Base-by-base conservation (phyloP, 2,797 vertebrate genomes). In the Falco novaeseelandiae region DNA sequence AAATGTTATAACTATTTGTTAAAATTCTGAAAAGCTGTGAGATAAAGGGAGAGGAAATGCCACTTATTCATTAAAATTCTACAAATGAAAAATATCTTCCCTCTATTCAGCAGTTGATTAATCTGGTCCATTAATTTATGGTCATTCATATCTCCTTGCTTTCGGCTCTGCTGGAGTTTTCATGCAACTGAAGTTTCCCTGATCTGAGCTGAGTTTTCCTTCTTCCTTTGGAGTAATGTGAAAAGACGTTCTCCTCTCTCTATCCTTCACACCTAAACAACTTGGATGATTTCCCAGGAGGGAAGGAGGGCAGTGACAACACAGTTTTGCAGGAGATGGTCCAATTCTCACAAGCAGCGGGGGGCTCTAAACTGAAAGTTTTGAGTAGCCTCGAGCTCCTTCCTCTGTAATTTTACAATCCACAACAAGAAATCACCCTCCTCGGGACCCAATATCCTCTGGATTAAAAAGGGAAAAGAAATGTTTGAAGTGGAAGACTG, bases 1-100 rank as follows among this genome's bases (percentile, higher is more conserved):
- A 95, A 97, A 87, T 88, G 83, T 83, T 96, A 92, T 62, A 96
- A 93, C 94, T 97, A 95, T 97, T 97, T 96, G 94, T 97, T 96
- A 97, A 93, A 96, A 93, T 91, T 95, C 92, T 95, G 96, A 95
- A 96, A 90, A 96, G 94, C 89, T 76, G 86, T 59, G 91, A 97
- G 95, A 97, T 87, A 97, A 96, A 95, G 78, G 63, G 87, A 96
- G 76, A 97, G 92, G 93, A 95, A 97, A 96, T 93, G 95, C 96
- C 83, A 87, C 71, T 95, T 96, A 96, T 85, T 97, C 96, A 97
- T 96, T 97, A 96, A 90, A 89, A 97, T 95, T 86, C 95, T 89
- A 77, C 90, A 95, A 95, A 95, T 93, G 72, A 97, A 96, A 95
- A 97, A 91, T 97, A 94, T 90, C 96, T 95, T 83, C 55, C 85